A percentile compares a stretch with the other conserved stretches of the same genome.
Evolutionary conservation across 2,797 vertebrate genomes (phyloP).

Genomic region (Cyprinodon diabolis): DNA sequence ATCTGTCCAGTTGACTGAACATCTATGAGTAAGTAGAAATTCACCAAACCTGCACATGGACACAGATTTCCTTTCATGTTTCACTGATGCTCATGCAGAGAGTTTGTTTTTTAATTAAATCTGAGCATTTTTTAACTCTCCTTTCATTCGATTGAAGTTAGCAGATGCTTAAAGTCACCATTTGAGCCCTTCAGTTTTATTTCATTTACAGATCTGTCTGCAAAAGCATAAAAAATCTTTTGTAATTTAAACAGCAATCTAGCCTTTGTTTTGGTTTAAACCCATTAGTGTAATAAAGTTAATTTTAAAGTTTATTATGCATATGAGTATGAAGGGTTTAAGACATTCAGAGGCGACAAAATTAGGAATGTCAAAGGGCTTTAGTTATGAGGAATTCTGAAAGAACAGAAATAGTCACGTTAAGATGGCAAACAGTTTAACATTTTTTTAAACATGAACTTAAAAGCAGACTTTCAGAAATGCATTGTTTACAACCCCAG

Average conservation of each 20-base stretch:
- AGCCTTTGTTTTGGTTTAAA: background rate
- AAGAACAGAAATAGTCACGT: background rate
- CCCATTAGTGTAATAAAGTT: background rate
- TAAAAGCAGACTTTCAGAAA: background rate
- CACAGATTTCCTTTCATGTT: conserved; percentile 9
- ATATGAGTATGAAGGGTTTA: too few relatives aligned
- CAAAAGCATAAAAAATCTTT: background rate
- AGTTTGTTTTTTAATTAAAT: background rate
- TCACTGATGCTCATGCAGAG: background rate
- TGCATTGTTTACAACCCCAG: background rate
- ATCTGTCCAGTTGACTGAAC: conserved; percentile 41
- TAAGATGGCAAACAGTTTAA: too few relatives aligned
- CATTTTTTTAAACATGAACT: background rate
- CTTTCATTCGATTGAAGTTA: background rate
- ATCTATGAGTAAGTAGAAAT: conserved; percentile 36
- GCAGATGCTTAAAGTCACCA: background rate
- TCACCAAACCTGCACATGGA: conserved; percentile 23
- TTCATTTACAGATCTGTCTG: background rate
- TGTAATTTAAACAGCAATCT: too few relatives aligned
- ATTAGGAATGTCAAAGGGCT: background rate
- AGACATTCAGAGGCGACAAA: background rate
- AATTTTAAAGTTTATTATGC: background rate
- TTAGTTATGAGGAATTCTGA: background rate
- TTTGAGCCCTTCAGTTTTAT: background rate
- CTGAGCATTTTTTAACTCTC: background rate